Base-by-base conservation (phyloP, 2,113 vertebrate genomes). In the Esox niger region DNA sequence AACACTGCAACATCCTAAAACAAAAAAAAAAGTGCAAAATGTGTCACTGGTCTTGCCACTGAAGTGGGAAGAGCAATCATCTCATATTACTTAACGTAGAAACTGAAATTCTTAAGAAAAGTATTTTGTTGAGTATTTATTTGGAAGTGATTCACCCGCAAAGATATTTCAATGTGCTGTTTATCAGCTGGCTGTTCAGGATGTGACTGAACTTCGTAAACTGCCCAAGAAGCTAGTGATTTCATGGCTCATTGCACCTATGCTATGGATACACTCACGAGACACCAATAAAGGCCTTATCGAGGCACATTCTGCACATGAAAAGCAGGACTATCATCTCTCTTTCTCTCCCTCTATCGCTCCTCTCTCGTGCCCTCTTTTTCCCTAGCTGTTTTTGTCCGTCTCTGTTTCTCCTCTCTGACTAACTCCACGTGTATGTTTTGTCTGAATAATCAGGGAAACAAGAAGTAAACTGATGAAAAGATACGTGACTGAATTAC, bases 381-480 rank as follows among this genome's bases (percentile, higher is more conserved):
- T n/a, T n/a, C n/a, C n/a, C n/a, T n/a, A n/a, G n/a, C n/a, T n/a
- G n/a, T n/a, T n/a, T n/a, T n/a, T n/a, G n/a, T n/a, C n/a, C n/a
- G n/a, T n/a, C n/a, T n/a, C n/a, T n/a, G n/a, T n/a, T n/a, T n/a
- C n/a, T n/a, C n/a, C n/a, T 27, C 13, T 52, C 58, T 78, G 55
- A 70, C 66, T 25, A 29, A 25, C 70, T 69, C 54, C 67, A 30
- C 81, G 58, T 82, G 82, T 87, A 81, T 91, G 90, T 93, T 92
- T 87, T 90, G 91, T 89, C 91, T 93, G 75, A 82, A 88, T 82
- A 93, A 92, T 93, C 91, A 93, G 84, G 89, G 75, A 77, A 80
- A 79, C 84, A 83, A 86, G 80, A 84, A 87, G 85, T 83, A 83
- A 87, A 84, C 85, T 79, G 88, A 91, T 91, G 62, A 71, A 85